Conservation (phyloP, 2,888 invertebrate genomes). For the Ophonus ardosiacus region DNA sequence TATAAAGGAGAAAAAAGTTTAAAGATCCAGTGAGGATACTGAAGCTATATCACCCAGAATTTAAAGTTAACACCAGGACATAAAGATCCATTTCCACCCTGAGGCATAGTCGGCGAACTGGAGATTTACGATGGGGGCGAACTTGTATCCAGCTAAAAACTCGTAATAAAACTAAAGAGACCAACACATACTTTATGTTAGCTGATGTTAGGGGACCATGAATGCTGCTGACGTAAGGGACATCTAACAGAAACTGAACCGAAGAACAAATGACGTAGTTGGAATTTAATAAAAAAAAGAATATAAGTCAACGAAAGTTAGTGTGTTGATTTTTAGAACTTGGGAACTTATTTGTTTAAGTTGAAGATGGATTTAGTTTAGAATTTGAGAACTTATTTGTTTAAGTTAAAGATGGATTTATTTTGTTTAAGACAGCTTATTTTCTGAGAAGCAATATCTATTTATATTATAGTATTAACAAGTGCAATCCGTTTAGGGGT, state of each 20-base stretch:
- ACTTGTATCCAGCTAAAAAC: conserved; percentile 29
- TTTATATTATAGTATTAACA: too few relatives aligned
- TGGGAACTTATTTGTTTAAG: too few relatives aligned
- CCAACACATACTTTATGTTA: not conserved
- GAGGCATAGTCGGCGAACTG: conserved; percentile 36
- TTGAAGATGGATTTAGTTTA: too few relatives aligned
- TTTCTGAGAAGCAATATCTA: too few relatives aligned
- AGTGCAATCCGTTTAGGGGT: too few relatives aligned
- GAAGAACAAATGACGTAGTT: not conserved
- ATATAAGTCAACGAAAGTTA: not conserved
- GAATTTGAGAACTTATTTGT: too few relatives aligned
- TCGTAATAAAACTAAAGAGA: conserved; percentile 32
- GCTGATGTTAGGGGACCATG: not conserved
- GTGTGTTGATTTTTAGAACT: too few relatives aligned
- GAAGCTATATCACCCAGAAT: conserved; percentile 35
- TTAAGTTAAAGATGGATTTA: too few relatives aligned
- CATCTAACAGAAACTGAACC: not conserved
- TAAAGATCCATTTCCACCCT: conserved; percentile 57
- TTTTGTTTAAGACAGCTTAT: too few relatives aligned
- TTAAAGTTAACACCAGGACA: conserved; percentile 54
- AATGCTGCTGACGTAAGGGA: conserved; percentile 1
- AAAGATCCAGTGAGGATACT: conserved; percentile 8
- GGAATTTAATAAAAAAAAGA: not conserved
- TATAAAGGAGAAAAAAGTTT: conserved; percentile 3
- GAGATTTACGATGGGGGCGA: conserved; percentile 33